Percentiles rank a stretch among this genome's conserved stretches.
These are phyloP conservation scores for Drosophila ohnishii DNA, from an alignment of 1,140 invertebrate genomes.

Conservation along the genomic window DNA sequence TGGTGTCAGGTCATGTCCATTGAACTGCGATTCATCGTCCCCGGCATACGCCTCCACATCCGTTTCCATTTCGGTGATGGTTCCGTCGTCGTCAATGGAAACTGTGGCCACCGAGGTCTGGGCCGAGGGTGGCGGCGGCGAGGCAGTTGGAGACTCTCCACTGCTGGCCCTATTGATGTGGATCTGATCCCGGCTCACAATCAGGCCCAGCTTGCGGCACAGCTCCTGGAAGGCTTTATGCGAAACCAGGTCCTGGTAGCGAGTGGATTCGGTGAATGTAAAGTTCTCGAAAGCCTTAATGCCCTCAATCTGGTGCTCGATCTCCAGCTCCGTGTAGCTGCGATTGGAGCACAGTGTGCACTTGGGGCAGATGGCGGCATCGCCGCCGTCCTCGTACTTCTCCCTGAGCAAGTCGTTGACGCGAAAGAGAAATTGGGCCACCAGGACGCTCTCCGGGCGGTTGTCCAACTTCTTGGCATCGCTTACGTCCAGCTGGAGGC, in stretches of 20 bases:
- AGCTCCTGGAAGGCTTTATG: conserved; percentile 61
- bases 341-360: conserved; percentile 23
- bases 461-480: conserved; percentile 12
- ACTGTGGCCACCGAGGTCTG: background rate
- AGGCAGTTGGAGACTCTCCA: background rate
- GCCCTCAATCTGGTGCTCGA: conserved; percentile 62
- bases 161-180: background rate
- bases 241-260: conserved; percentile 26
- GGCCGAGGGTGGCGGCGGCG: background rate
- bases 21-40: conserved; percentile 10
- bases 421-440: conserved; percentile 51
- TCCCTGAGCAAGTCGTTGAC: conserved; percentile 35
- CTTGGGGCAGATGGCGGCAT: conserved; percentile 25
- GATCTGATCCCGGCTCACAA: conserved; percentile 11
- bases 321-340: conserved; percentile 61
- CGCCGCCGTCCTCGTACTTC: conserved; percentile 24
- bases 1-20: background rate
- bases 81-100: background rate
- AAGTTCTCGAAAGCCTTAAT: conserved; percentile 58
- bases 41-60: conserved; percentile 6
- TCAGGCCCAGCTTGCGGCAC: conserved; percentile 53
- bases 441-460: conserved; percentile 27
- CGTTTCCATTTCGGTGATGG: background rate
- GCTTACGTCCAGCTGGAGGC: conserved; percentile 24
- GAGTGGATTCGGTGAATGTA: conserved; percentile 27